phyloP scores from a whole-genome alignment of 2,797 vertebrate genomes.

The Poliocrania exsul region DNA sequence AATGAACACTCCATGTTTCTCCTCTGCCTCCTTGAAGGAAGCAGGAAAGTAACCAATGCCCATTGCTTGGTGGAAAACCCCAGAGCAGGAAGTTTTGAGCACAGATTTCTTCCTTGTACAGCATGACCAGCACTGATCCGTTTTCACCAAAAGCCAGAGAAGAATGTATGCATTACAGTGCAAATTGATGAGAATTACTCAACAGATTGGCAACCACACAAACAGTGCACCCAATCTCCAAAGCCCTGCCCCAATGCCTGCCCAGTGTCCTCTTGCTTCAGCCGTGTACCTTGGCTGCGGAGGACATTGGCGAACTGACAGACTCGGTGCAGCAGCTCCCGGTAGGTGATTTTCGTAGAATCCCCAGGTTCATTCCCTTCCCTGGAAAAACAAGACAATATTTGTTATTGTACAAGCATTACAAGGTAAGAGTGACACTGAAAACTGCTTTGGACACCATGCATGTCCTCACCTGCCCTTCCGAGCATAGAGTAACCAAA shows the following conservation, averaged over 20 bases:
- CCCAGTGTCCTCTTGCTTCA: neutral
- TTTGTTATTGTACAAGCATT: neutral
- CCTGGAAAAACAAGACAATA: conserved; percentile 76
- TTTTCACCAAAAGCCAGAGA: neutral
- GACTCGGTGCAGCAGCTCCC: conserved; percentile 88
- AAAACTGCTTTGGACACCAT: neutral
- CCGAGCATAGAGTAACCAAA: neutral
- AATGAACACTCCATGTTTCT: neutral
- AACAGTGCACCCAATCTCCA: neutral
- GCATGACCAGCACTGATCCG: neutral
- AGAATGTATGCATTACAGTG: rapidly evolving
- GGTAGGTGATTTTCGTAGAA: conserved; percentile 87
- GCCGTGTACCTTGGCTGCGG: conserved; percentile 85
- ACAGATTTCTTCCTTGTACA: neutral
- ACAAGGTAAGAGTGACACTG: neutral
- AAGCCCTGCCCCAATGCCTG: neutral
- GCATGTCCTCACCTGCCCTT: neutral
- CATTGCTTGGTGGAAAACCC: neutral
- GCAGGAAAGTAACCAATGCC: neutral
- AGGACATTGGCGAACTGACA: conserved; percentile 95
- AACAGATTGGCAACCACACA: neutral
- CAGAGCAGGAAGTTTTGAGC: neutral
- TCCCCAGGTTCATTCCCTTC: conserved; percentile 95
- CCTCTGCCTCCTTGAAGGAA: neutral
- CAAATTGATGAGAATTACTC: neutral